Conservation (phyloP, 2,113 vertebrate species). For the Choloepus hoffmanni region DNA sequence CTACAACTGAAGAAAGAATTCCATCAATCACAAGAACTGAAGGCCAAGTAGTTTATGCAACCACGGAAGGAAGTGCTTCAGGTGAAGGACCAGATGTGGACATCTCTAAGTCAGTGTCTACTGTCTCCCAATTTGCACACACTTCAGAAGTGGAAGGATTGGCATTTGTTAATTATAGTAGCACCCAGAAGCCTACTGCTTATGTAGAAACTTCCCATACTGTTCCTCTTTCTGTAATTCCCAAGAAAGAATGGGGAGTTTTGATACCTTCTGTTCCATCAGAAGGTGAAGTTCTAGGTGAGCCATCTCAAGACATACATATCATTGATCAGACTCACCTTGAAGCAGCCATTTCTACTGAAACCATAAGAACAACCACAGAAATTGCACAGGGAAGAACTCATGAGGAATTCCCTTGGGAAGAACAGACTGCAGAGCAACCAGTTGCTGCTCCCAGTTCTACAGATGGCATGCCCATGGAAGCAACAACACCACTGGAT, state of each 20-base stretch:
- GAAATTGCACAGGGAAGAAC: constrained; percentile 49
- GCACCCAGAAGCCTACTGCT: constrained; percentile 44
- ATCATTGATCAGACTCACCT: constrained; percentile 74
- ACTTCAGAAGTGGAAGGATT: constrained; percentile 80
- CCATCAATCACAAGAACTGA: constrained; percentile 15
- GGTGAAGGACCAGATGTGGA: constrained; percentile 64
- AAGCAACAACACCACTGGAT: background rate
- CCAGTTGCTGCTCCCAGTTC: constrained; percentile 29
- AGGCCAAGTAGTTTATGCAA: background rate
- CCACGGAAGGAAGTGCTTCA: constrained; percentile 78
- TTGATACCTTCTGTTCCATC: constrained; percentile 71
- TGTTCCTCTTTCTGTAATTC: constrained; percentile 68
- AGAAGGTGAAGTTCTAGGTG: constrained; percentile 77
- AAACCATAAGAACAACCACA: constrained; percentile 70
- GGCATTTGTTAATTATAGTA: constrained; percentile 77
- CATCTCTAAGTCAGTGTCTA: constrained; percentile 58
- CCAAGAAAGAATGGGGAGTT: constrained; percentile 74
- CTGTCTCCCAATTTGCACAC: constrained; percentile 2
- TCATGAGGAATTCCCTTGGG: constrained; percentile 49
- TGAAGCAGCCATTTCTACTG: constrained; percentile 70
- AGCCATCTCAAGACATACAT: constrained; percentile 67
- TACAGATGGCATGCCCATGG: background rate
- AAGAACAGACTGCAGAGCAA: constrained; percentile 60
- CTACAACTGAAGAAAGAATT: constrained; percentile 51
- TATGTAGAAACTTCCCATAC: constrained; percentile 71